Percentiles rank a stretch among this genome's conserved stretches.
Conservation (phyloP, 2,888 invertebrate genomes). For the Acholoe squamosa region DNA sequence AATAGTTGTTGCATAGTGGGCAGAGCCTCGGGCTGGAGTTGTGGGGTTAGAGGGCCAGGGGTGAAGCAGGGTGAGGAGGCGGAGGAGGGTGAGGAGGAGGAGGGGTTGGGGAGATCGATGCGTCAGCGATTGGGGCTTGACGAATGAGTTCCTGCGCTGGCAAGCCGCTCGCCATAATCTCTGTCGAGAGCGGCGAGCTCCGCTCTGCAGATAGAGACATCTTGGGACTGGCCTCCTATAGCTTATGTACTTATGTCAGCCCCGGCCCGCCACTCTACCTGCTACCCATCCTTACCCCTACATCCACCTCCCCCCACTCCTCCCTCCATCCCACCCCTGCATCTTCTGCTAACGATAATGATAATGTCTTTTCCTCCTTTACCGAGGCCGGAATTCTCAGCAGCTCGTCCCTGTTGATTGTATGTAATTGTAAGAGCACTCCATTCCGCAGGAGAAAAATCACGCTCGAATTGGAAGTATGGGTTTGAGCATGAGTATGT, state of each 20-base stretch:
- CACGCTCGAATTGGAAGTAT: too few species aligned
- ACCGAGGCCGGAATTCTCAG: too few species aligned
- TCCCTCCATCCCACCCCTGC: neutral
- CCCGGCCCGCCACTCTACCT: neutral
- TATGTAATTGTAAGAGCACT: too few species aligned
- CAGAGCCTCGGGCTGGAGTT: neutral
- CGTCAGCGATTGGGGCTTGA: neutral
- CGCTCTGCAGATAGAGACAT: conserved; percentile 22
- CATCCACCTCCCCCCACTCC: neutral
- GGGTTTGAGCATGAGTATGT: too few species aligned
- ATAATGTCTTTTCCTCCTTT: too few species aligned
- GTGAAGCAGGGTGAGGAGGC: neutral
- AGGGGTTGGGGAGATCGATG: neutral
- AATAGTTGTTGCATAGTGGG: neutral
- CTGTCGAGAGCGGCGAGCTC: neutral
- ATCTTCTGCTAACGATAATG: too few species aligned
- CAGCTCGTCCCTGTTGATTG: too few species aligned
- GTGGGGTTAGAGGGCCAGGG: neutral
- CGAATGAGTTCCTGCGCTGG: conserved; percentile 27
- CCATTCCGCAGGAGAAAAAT: too few species aligned
- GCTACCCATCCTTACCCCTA: neutral
- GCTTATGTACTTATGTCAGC: conserved; percentile 22
- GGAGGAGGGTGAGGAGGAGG: conserved; percentile 10
- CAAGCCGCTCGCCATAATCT: conserved; percentile 27
- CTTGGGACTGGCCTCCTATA: neutral